A percentile compares a stretch with the other conserved stretches of the same genome.
Evolutionary conservation across 2,888 invertebrate genomes (phyloP).

Genomic region (Tinea semifulvella): DNA sequence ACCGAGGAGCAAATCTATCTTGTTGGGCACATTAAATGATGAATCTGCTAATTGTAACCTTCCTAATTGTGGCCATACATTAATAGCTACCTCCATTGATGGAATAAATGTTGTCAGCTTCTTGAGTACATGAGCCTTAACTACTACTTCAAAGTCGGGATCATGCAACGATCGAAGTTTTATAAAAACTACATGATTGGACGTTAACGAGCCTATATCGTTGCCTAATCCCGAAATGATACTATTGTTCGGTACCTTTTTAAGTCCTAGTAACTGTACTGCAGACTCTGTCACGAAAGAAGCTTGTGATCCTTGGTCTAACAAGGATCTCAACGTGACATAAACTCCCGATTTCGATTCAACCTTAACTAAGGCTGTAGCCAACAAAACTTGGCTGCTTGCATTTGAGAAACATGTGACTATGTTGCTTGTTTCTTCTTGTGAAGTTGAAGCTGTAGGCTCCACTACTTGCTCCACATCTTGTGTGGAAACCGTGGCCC

Average conservation of each 20-base stretch:
- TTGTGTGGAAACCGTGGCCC: background rate
- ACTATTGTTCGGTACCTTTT: no score
- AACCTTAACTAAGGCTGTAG: no score
- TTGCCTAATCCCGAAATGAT: no score
- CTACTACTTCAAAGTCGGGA: slow-evolving; percentile 15
- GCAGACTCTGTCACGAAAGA: no score
- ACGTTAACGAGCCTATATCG: no score
- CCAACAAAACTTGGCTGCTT: background rate
- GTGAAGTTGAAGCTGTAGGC: background rate
- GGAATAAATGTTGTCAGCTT: slow-evolving; percentile 19
- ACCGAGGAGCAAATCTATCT: background rate
- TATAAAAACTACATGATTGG: slow-evolving; percentile 17
- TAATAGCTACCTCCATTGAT: slow-evolving; percentile 14
- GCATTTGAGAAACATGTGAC: background rate
- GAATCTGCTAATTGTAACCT: background rate
- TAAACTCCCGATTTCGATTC: background rate
- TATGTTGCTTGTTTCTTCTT: no score
- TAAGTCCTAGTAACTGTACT: no score
- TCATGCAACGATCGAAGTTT: slow-evolving; percentile 18
- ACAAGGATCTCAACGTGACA: slow-evolving; percentile 13
- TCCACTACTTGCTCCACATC: background rate
- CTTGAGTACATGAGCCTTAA: slow-evolving; percentile 19
- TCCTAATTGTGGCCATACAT: slow-evolving; percentile 4
- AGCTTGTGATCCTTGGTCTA: no score
- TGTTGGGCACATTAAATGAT: background rate